A percentile compares a stretch with the other conserved stretches of the same genome.
phyloP scores from a whole-genome alignment of 2,797 vertebrate species.

The Delichon dasypus region DNA sequence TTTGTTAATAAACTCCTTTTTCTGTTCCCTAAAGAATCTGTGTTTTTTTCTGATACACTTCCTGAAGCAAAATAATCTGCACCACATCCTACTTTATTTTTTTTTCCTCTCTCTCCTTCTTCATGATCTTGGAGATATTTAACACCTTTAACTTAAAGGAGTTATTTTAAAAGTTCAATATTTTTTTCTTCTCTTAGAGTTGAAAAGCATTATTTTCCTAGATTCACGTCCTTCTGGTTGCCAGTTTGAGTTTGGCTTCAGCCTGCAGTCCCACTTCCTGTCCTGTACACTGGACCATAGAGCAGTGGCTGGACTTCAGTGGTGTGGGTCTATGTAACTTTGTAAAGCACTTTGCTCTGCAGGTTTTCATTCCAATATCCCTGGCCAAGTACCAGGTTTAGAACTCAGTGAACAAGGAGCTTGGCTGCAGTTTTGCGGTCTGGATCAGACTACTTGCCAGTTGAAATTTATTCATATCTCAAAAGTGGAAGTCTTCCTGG shows the following conservation, averaged over 20 bases:
- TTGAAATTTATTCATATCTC: neutral
- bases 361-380: neutral
- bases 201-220: neutral
- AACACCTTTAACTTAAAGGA: neutral
- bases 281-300: neutral
- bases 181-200: neutral
- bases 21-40: neutral
- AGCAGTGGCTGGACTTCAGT: neutral
- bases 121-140: neutral
- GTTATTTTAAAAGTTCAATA: neutral
- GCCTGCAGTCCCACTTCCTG: neutral
- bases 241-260: neutral
- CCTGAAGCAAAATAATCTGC: neutral
- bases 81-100: neutral
- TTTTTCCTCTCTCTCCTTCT: neutral
- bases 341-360: neutral
- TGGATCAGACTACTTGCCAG: neutral
- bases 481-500: neutral
- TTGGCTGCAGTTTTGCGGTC: constrained; percentile 5
- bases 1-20: neutral
- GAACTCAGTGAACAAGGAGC: neutral
- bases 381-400: neutral
- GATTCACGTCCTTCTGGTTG: neutral
- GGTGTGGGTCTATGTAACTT: neutral
- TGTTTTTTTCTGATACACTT: neutral